Evolutionary conservation across 1,140 invertebrate genomes (phyloP).

Genomic region (Delia radicum): DNA sequence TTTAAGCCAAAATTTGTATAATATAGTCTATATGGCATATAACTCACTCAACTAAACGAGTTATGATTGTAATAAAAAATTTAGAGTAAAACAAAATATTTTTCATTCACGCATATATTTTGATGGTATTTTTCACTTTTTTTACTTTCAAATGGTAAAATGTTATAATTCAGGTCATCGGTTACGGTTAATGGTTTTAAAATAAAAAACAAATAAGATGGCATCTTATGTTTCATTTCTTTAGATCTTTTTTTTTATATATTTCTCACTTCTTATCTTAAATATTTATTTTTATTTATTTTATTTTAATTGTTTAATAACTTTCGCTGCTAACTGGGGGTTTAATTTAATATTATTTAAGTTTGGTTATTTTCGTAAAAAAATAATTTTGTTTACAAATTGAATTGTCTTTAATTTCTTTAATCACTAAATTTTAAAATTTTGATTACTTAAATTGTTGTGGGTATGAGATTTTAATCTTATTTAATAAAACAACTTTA

Average conservation of each 20-base stretch:
- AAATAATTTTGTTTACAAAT: too few relatives aligned
- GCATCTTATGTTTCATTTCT: neutral
- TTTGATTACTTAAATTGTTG: too few relatives aligned
- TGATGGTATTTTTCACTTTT: neutral
- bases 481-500: too few relatives aligned
- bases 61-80: neutral
- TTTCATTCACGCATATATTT: neutral
- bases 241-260: neutral
- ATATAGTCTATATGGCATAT: neutral
- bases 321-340: neutral
- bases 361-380: too few relatives aligned
- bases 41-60: neutral
- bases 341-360: too few relatives aligned
- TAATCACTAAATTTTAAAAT: too few relatives aligned
- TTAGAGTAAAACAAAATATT: neutral
- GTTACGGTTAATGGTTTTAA: conserved; percentile 10
- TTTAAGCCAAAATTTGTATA: neutral
- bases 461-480: too few relatives aligned
- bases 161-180: conserved; percentile 5
- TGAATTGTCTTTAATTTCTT: too few relatives aligned
- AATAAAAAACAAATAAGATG: neutral
- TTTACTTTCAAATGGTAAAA: neutral
- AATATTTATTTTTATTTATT: neutral
- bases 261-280: neutral
- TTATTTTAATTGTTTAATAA: neutral